Base-by-base conservation (phyloP, 2,113 vertebrate species). In the Scophthalmus maximus region DNA sequence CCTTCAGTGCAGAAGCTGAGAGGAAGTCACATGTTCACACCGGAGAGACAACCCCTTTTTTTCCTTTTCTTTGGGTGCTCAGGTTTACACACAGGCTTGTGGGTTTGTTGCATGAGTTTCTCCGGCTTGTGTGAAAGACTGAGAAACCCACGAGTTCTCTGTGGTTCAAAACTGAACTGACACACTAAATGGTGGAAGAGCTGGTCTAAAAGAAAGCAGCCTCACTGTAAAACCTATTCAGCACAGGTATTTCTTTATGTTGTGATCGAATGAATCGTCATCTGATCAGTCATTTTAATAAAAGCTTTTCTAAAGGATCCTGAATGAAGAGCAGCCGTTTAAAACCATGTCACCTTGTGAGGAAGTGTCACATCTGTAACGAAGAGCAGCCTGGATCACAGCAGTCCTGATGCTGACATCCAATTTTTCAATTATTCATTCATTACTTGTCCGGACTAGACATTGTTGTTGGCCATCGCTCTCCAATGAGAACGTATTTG, bases 11-110 rank as follows among this genome's bases (percentile, higher is more conserved):
- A 75, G 51, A 73, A 72, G 68, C 76, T 80, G 76, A 78, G 81
- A 89, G 94, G 94, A 94, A 93, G 93, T 94, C 93, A 93, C 84
- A 63, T 92, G 92, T 71, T 59, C 49, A 44, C 58, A 73, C 53
- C 56, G 55, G 60, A 80, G 49, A 88, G 80, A 62, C 73, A 78
- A 86, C 77, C 84, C 78, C 50, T 78, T 85, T 86, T 78, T n/a
- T n/a, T n/a, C n/a, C n/a, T n/a, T n/a, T 71, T 36, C 49, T 15
- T 5, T 5, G 3, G 34, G 75, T 47, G 56, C 25, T 78, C 25
- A 29, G 70, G 49, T 80, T 66, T 72, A 68, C 74, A 72, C 66
- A 34, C 20, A 62, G 14, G 12, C 14, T 26, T 26, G 0, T 18
- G 57, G 14, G 36, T 68, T 81, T 17, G 15, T 56, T 76, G 23